phyloP scores from a whole-genome alignment of 92 coral and sea anemone species.

The Virgularia gustaviana region DNA sequence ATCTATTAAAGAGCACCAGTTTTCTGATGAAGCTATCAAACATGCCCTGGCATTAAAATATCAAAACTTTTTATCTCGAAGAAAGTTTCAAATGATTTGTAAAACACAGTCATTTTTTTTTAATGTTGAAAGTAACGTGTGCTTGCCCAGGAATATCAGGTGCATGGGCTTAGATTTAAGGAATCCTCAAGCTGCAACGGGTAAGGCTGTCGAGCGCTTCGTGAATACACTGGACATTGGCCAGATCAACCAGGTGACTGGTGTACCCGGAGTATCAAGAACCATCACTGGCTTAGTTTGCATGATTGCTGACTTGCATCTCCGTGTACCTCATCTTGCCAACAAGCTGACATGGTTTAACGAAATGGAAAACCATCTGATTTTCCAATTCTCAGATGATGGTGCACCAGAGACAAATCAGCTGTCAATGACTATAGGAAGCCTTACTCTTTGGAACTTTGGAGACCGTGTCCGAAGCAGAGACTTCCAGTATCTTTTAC shows the following conservation, averaged over 20 bases:
- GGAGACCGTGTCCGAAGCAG: too few relatives aligned
- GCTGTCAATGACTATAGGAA: slow-evolving; percentile 44
- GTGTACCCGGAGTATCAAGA: slow-evolving; percentile 38
- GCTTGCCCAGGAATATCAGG: slow-evolving; percentile 44
- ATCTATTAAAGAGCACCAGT: too few relatives aligned
- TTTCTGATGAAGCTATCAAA: too few relatives aligned
- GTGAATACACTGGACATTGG: slow-evolving; percentile 49
- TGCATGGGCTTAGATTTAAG: slow-evolving; percentile 28
- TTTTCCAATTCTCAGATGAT: slow-evolving; percentile 19
- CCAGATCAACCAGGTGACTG: slow-evolving; percentile 33
- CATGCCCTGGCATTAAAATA: too few relatives aligned
- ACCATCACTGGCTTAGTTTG: slow-evolving; percentile 35
- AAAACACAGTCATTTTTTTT: slow-evolving; percentile 42
- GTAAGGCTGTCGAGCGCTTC: slow-evolving; percentile 44
- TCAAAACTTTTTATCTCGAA: slow-evolving; percentile 39
- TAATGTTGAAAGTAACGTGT: slow-evolving; percentile 30
- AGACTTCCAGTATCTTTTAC: too few relatives aligned
- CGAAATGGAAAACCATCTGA: too few relatives aligned
- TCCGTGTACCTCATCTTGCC: too few relatives aligned
- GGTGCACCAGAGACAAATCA: slow-evolving; percentile 51
- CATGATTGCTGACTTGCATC: too few relatives aligned
- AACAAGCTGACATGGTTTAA: slow-evolving; percentile 44
- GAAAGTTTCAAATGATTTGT: slow-evolving; percentile 38
- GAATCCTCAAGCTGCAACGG: slow-evolving; percentile 14
- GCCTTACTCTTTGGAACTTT: too few relatives aligned